phyloP scores from a whole-genome alignment of 2,113 vertebrate species.

The Zapornia atra region DNA sequence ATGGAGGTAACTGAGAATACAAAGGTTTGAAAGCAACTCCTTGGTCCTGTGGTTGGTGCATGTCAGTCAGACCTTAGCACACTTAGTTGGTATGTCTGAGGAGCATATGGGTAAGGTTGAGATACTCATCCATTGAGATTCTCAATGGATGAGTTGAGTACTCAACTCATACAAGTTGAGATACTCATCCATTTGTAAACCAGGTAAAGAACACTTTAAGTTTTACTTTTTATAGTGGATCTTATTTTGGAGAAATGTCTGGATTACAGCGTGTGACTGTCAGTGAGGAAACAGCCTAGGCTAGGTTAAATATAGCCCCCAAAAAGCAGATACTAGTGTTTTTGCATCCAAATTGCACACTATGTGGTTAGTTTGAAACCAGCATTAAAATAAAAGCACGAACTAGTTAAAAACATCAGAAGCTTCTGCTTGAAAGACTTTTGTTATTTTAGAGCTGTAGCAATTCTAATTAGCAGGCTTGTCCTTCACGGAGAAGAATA shows the following conservation, averaged over 20 bases:
- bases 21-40: neutral
- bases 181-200: neutral
- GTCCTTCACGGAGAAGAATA: conserved; percentile 9
- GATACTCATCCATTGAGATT: neutral
- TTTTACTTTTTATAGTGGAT: neutral
- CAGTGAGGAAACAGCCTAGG: neutral
- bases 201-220: neutral
- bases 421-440: neutral
- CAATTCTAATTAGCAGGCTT: conserved; percentile 18
- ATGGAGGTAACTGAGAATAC: neutral
- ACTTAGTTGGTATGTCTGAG: neutral
- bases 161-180: too few relatives aligned
- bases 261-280: neutral
- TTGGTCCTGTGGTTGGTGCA: neutral
- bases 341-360: neutral
- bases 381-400: neutral
- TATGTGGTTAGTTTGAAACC: neutral
- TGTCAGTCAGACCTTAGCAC: neutral
- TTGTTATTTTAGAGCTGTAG: conserved; percentile 29
- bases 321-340: neutral
- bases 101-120: neutral
- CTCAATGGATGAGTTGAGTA: too few relatives aligned
- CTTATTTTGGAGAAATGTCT: neutral
- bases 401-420: neutral
- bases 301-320: neutral